Base-by-base conservation (phyloP, 2,888 invertebrate species). In the Nezara viridula region DNA sequence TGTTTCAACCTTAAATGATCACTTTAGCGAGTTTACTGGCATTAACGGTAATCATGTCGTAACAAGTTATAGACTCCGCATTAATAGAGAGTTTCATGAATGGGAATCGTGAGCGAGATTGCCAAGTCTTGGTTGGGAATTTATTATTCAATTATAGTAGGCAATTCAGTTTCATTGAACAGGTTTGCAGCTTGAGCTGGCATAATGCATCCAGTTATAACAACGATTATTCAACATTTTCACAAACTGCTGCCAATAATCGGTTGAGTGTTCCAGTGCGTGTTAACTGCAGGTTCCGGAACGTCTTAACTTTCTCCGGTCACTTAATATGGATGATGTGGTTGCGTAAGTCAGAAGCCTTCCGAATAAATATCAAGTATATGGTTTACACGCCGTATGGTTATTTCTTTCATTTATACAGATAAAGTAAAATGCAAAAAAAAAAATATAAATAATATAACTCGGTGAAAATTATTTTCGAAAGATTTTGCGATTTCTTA, bases 291-390 rank as follows among this genome's bases (percentile, higher is more conserved):
- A 73, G 19, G 32, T 37, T 73, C 37, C 32, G 66, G 66, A 73
- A 73, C 66, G 32, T 73, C 66, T 19, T 73, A 73, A 37, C 66
- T 73, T 73, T 73, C 66, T 73, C 66, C 37, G 66, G 66, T 73
- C 66, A 73, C 66, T 73, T 19, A 16, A 73, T 37, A 73, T 37
- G 66, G 66, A 73, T 32, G 66, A 73, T 73, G 66, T 73, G 66
- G 66, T 73, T 73, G 37, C 37, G 66, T 37, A 73, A 73, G 32
- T 21, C 9, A 37, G 32, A 73, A 73, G 32, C 66, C 66, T 73
- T 73, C 66, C 37, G 66, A 73, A 73, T 73, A 73, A 73, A 21
- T 73, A 66, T 66, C 66, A 66, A 19, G 66, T 73, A 19, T 21
- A 21, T 73, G 12, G 0, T 27, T 60, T 60, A 60, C 12, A 37